Conservation (phyloP, 2,888 invertebrate species). For the Lycia hirtaria region DNA sequence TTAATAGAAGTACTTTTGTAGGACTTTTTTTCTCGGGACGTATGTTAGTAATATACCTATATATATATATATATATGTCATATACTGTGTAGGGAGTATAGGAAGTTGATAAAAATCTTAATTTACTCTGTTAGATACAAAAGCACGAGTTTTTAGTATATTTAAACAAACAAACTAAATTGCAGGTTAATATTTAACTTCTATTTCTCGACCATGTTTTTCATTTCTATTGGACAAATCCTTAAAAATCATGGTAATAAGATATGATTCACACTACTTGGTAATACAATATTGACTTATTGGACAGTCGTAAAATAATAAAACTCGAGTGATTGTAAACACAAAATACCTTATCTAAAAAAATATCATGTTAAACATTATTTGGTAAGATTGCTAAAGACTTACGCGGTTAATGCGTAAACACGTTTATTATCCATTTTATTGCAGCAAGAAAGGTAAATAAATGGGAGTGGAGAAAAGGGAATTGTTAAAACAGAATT, state of each 20-base stretch:
- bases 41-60: too few relatives aligned
- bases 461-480: conserved; percentile 11
- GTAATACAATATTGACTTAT: conserved; percentile 7
- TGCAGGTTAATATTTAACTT: too few relatives aligned
- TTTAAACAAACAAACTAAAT: too few relatives aligned
- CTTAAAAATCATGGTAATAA: background rate
- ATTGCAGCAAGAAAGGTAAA: conserved; percentile 18
- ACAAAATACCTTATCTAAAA: background rate
- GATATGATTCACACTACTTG: conserved; percentile 6
- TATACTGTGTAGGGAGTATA: too few relatives aligned
- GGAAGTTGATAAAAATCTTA: too few relatives aligned
- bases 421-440: conserved; percentile 16
- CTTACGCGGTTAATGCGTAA: conserved; percentile 4
- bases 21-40: too few relatives aligned
- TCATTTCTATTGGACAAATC: too few relatives aligned
- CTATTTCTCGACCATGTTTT: too few relatives aligned
- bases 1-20: too few relatives aligned
- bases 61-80: too few relatives aligned
- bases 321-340: conserved; percentile 10
- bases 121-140: too few relatives aligned
- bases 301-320: conserved; percentile 3
- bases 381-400: conserved; percentile 8
- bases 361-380: background rate
- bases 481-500: conserved; percentile 15
- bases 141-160: too few relatives aligned